phyloP scores from a whole-genome alignment of 2,888 invertebrate genomes.

The Scelioninae gen. 1 region DNA sequence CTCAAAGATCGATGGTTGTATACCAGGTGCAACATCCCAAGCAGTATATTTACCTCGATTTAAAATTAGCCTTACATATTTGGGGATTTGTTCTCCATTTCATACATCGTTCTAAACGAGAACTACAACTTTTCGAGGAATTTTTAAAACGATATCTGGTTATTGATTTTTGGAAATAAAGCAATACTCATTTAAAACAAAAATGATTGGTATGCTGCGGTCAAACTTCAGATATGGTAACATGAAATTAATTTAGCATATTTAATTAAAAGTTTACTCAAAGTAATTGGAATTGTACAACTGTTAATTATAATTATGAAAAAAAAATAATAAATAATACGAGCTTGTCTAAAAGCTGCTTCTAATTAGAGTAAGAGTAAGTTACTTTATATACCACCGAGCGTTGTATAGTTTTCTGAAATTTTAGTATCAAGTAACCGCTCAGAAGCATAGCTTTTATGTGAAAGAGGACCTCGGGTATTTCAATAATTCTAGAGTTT shows the following conservation, averaged over 20 bases:
- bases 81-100: too few relatives aligned
- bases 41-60: constrained; percentile 24
- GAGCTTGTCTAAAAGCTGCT: constrained; percentile 40
- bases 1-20: constrained; percentile 48
- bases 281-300: constrained; percentile 13
- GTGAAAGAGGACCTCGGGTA: constrained; percentile 58
- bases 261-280: background rate
- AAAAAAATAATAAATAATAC: constrained; percentile 17
- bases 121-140: too few relatives aligned
- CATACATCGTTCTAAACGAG: too few relatives aligned
- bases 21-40: constrained; percentile 29
- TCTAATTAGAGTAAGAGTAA: constrained; percentile 48
- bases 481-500: constrained; percentile 63
- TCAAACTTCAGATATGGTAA: background rate
- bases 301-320: constrained; percentile 28
- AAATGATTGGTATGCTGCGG: too few relatives aligned
- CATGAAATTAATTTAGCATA: background rate
- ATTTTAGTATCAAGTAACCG: constrained; percentile 58
- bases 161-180: too few relatives aligned
- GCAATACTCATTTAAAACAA: too few relatives aligned
- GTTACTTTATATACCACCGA: constrained; percentile 21
- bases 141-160: too few relatives aligned
- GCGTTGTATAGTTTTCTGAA: constrained; percentile 44
- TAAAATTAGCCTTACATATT: constrained; percentile 29
- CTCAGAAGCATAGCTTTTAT: constrained; percentile 39